Conservation (phyloP, 2,113 vertebrate genomes). For the Martes martes region DNA sequence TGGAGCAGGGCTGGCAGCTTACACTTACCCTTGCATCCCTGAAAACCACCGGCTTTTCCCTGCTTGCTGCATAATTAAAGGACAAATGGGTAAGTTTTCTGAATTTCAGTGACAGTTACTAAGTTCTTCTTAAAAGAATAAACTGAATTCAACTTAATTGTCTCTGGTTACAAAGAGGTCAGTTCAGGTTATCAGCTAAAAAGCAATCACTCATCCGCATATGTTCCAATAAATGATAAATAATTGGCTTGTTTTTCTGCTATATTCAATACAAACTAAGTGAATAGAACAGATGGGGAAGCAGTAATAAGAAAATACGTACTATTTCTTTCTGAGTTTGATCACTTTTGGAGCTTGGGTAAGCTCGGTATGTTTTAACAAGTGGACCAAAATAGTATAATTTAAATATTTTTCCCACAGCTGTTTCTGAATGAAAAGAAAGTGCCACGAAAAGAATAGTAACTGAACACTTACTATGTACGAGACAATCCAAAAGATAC, state of each 20-base stretch:
- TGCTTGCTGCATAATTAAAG: not conserved
- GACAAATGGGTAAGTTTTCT: not conserved
- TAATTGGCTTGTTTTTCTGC: not conserved
- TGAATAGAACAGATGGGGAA: constrained; percentile 18
- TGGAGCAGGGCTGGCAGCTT: not conserved
- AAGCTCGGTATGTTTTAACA: constrained; percentile 2
- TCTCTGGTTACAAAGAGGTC: not conserved
- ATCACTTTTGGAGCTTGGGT: not conserved
- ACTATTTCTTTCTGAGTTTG: not conserved
- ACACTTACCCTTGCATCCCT: not conserved
- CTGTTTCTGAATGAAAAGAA: constrained; percentile 42
- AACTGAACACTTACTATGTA: not conserved
- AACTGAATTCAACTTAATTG: constrained; percentile 6
- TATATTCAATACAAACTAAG: not conserved
- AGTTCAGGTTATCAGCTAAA: not conserved
- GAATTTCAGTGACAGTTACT: not conserved
- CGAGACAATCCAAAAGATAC: not conserved
- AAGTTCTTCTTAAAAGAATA: constrained; percentile 16
- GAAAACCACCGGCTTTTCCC: not conserved
- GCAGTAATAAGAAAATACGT: not conserved
- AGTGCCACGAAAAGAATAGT: not conserved
- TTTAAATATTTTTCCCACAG: constrained; percentile 32
- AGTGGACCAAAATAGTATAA: constrained; percentile 29
- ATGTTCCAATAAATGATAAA: constrained; percentile 10
- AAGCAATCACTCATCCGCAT: not conserved